Base-by-base conservation (phyloP, 2,797 vertebrate species). In the Kryptopterus vitreolus region DNA sequence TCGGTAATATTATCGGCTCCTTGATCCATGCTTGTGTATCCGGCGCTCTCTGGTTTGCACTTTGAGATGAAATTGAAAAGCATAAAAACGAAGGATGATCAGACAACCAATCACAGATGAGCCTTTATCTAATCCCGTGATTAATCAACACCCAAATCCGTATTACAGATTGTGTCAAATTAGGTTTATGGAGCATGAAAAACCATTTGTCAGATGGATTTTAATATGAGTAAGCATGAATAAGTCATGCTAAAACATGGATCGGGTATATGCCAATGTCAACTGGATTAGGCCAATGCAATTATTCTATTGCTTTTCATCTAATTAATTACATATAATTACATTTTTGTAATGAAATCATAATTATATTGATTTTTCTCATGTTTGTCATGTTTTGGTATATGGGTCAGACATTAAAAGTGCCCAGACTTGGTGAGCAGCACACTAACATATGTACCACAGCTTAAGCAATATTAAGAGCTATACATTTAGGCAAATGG, bases 151-250 rank as follows among this genome's bases (percentile, higher is more conserved):
- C 10, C 43, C 31, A 81, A 76, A 77, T 77, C 80, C 80, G 43
- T 38, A 53, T 71, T 63, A 63, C 22, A 81, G 8, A 69, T 69
- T 15, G 55, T 70, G 46, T 55, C 3, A 26, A 76, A 58, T 68
- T 77, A 61, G 43, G 24, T 80, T 65, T 33, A 57, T 53, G 61
- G 48, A 57, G n/a, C 16, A 57, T 33, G 15, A 59, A 31, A 29
- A 18, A 53, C n/a, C 78, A 72, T 79, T 43, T 73, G 58, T 72
- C 63, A 76, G 55, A 69, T 52, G 55, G n/a, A 22, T 62, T 61
- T 24, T 69, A 76, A 76, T 53, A 61, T 62, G 74, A 71, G 70
- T 24, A 71, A 63, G 66, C 69, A 52, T 72, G 12, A 69, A 26
- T 65, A 57, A n/a, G n/a, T n/a, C n/a, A n/a, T n/a, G n/a, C n/a